Base-by-base conservation (phyloP, 2,888 invertebrate species). In the Theodoxus fluviatilis region DNA sequence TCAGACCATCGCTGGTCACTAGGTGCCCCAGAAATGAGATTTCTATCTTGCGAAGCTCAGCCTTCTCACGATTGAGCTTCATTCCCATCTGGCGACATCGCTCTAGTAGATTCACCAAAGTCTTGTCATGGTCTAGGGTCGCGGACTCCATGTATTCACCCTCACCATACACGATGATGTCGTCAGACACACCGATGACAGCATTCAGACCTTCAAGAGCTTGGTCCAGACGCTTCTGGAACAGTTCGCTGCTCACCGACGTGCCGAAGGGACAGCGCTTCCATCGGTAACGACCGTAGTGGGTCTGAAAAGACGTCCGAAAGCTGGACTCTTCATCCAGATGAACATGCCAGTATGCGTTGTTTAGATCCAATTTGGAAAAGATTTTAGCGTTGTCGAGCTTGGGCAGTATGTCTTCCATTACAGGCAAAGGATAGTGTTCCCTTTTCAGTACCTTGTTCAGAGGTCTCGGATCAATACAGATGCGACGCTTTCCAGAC, bases 131-230 rank as follows among this genome's bases (percentile, higher is more conserved):
- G 49, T 75, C 70, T 22, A 12, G 67, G 18, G 25, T 37, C 4
- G 59, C 67, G 12, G 4, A 12, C 33, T 57, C 57, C 9, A n/a
- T 7, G 6, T 9, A 18, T 9, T 52, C 33, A 37, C 69, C 63
- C 35, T 22, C 35, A 6, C 75, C 76, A 70, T 59, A 70, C 12
- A 76, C 69, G 15, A 72, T 22, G 49, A 77, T 71, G 43, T 75
- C 74, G 66, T 74, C 76, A 2, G 70, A 69, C n/a, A 73, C 66
- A 31, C 71, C 68, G 0, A 68, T 37, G 3, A 72, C 74, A 31
- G 71, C 70, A 37, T 22, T 12, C 2, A 76, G 52, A 12, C 69
- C 70, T 25, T 71, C 68, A 9, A 77, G 40, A 9, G 43, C 55
- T n/a, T 73, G 47, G 9, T 63, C 25, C 7, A 76, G 67, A 2